Base-by-base conservation (phyloP, 2,797 vertebrate genomes). In the Bufotes viridis region DNA sequence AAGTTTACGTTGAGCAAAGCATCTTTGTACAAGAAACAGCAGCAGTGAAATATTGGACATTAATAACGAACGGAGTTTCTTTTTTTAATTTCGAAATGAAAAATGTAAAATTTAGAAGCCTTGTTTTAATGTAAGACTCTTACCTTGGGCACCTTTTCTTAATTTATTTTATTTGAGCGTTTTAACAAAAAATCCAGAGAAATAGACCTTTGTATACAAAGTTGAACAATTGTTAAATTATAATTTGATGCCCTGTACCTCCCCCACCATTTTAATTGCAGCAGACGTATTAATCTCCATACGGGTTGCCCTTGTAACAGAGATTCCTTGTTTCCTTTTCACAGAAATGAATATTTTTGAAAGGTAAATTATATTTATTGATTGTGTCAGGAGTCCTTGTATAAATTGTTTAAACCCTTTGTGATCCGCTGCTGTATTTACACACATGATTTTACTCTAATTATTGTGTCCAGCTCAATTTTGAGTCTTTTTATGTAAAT, bases 361-460 rank as follows among this genome's bases (percentile, higher is more conserved):
- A 92, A 92, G 90, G 91, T 51, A 93, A 90, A 88, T 92, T 84
- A 70, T 95, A 95, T 95, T 95, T 95, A 95, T 91, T 81, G 49
- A 78, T 78, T 92, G 91, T 93, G 93, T 93, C 91, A 78, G 84
- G 91, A 94, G 92, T 92, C 82, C 90, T 93, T 90, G 89, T 94
- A 91, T 93, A 92, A 93, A 91, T 89, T 91, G 91, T 94, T 92
- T 92, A 61, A 93, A 90, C 90, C 90, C 86, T 93, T 91, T 94
- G 90, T 94, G 93, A 90, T 92, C 86, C 90, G 87, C 92, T 81
- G 89, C 90, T 92, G 88, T 93, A 90, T 91, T 90, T 91, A 75
- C 89, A 89, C 86, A 90, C 91, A 82, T 90, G 75, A 89, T 90
- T 92, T 93, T 93, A 91, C 84, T 87, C 79, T 18, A 69, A 85